These are phyloP conservation scores for Tragelaphus buxtoni DNA, from an alignment of 2,113 vertebrate species.

Conservation along the genomic window DNA sequence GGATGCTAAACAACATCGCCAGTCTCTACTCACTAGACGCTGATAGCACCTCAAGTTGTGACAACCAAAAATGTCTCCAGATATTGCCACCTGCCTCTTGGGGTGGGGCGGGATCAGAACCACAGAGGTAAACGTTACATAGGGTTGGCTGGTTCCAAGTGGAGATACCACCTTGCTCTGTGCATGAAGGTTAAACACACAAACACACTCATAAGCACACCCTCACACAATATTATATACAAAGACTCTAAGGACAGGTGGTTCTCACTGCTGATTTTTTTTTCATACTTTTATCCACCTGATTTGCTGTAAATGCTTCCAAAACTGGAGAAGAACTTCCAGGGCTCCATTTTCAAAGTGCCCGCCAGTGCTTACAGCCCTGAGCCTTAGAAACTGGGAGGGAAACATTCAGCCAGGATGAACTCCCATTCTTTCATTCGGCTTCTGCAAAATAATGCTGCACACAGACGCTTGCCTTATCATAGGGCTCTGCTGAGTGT, in stretches of 20 bases:
- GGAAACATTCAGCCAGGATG: neutral
- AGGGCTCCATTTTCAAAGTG: neutral
- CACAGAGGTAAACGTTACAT: neutral
- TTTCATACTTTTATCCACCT: neutral
- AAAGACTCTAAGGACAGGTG: neutral
- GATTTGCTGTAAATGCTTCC: fast-evolving
- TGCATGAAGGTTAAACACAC: neutral
- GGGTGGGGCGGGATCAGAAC: neutral
- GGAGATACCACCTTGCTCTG: neutral
- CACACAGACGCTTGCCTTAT: neutral
- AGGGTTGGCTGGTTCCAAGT: neutral
- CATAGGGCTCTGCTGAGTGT: neutral
- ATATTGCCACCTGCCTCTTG: neutral
- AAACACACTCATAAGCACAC: neutral
- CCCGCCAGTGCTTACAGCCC: neutral
- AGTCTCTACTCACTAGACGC: neutral
- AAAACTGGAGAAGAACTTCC: neutral
- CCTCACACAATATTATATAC: neutral
- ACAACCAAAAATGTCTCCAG: neutral
- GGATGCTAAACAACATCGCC: neutral
- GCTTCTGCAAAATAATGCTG: neutral
- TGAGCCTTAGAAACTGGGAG: neutral
- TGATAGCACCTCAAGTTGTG: neutral
- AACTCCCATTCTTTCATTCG: neutral
- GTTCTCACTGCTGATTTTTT: neutral